phyloP scores from a whole-genome alignment of 2,888 invertebrate genomes.

The Cheilosia soror region DNA sequence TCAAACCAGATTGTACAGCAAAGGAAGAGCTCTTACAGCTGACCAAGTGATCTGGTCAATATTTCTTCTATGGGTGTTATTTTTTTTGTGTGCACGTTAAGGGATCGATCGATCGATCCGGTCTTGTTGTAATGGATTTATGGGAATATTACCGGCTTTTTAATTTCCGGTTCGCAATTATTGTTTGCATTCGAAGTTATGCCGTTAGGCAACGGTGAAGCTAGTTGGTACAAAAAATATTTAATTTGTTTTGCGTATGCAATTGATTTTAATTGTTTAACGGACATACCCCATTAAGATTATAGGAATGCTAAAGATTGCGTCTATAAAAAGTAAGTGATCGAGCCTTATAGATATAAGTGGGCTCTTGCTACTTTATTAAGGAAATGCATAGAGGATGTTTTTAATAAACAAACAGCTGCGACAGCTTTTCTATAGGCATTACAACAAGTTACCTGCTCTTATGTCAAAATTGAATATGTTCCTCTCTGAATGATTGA shows the following conservation, averaged over 20 bases:
- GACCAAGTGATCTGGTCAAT: constrained; percentile 73
- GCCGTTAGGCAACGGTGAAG: constrained; percentile 33
- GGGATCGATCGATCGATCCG: constrained; percentile 19
- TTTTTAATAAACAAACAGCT: neutral
- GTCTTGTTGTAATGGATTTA: constrained; percentile 38
- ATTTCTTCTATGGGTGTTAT: constrained; percentile 24
- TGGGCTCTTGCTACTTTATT: neutral
- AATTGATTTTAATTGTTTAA: constrained; percentile 67
- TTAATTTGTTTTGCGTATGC: constrained; percentile 50
- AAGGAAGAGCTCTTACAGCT: constrained; percentile 43
- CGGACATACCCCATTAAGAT: constrained; percentile 61
- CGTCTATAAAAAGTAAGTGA: constrained; percentile 11
- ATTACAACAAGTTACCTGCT: too few relatives aligned
- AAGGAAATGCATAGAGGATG: neutral
- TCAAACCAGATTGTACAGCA: constrained; percentile 55
- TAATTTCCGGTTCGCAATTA: constrained; percentile 66
- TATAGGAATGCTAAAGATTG: constrained; percentile 1
- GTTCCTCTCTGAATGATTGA: too few relatives aligned
- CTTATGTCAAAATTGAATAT: too few relatives aligned
- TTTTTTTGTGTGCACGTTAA: constrained; percentile 31
- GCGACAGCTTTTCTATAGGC: too few relatives aligned
- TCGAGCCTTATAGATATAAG: neutral
- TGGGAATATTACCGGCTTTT: constrained; percentile 69
- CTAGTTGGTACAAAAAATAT: constrained; percentile 42
- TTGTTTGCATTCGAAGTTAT: constrained; percentile 39